Evolutionary conservation across 2,888 invertebrate genomes (phyloP), one percentile per base, ranked within the genome.

Genomic region (Metallyticus violacea): DNA sequence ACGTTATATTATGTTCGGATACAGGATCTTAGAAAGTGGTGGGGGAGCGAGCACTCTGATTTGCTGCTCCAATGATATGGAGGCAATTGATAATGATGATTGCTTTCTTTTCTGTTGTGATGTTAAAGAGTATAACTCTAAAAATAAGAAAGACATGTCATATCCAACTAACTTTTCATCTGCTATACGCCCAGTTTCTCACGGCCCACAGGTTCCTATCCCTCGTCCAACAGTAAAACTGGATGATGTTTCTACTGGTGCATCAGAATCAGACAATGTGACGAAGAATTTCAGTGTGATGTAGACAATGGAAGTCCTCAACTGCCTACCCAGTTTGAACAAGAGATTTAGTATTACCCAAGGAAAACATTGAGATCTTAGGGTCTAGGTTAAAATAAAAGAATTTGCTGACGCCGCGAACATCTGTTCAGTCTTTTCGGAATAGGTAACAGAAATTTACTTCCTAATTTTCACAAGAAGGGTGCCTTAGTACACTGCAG

Each of bases 21-120:
- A n/a, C n/a, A n/a, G n/a, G n/a, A n/a, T n/a, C n/a, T n/a, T n/a
- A n/a, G n/a, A n/a, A n/a, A n/a, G n/a, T n/a, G n/a, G n/a, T n/a
- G 88, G 6, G 88, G 87, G 77, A 86, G 77, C 81, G 85, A 76
- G 86, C 85, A 77, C 29, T 89, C 26, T 28, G 25, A 86, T 89
- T 89, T 87, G 88, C 87, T 29, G 81, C 83, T 79, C 88, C 88
- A 26, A 88, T 89, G 88, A 81, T 88, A 62, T 89, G 87, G 76
- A 88, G 86, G 88, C 90, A 88, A 87, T 89, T 86, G 87, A 89
- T n/a, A n/a, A n/a, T n/a, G n/a, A n/a, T n/a, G n/a, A n/a, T n/a
- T n/a, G n/a, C n/a, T n/a, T n/a, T n/a, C n/a, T n/a, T n/a, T n/a
- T n/a, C n/a, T n/a, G n/a, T 77, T 78, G 82, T 30, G 87, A 88